Conservation (phyloP, 1,140 invertebrate species). For the Tachypleus tridentatus region DNA sequence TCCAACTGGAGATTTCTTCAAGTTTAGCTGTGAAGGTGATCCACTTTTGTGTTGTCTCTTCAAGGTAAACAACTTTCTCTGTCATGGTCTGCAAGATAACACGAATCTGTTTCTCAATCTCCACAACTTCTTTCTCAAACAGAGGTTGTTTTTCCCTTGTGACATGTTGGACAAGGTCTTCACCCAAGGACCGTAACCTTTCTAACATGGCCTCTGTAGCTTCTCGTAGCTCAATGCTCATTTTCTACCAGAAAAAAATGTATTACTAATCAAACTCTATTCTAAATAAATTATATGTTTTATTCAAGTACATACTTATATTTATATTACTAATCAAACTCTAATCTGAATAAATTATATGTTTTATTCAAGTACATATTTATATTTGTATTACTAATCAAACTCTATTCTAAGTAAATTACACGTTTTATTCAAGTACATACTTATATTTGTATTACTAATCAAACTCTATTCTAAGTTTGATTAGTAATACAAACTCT, state of each 20-base stretch:
- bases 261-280: too few species aligned
- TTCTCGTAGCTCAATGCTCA: slow-evolving; percentile 55
- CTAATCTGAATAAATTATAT: too few species aligned
- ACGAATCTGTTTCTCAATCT: slow-evolving; percentile 60
- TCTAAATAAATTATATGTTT: too few species aligned
- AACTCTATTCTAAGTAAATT: too few species aligned
- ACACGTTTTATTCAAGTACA: too few species aligned
- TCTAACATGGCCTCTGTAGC: slow-evolving; percentile 60
- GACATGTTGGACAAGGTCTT: slow-evolving; percentile 51
- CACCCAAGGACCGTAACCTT: slow-evolving; percentile 58
- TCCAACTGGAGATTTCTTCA: slow-evolving; percentile 39
- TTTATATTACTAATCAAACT: too few species aligned
- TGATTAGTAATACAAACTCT: too few species aligned
- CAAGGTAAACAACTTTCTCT: slow-evolving; percentile 61
- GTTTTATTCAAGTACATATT: too few species aligned
- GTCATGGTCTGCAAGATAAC: slow-evolving; percentile 60
- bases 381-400: too few species aligned
- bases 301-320: too few species aligned
- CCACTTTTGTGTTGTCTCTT: slow-evolving; percentile 69
- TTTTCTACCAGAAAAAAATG: slow-evolving; percentile 27
- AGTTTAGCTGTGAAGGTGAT: slow-evolving; percentile 48
- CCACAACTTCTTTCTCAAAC: slow-evolving; percentile 63
- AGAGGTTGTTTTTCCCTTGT: slow-evolving; percentile 55
- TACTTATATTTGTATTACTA: too few species aligned
- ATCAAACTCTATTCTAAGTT: too few species aligned